phyloP scores from a whole-genome alignment of 92 coral and sea anemone species.

The Actinostola sp. region DNA sequence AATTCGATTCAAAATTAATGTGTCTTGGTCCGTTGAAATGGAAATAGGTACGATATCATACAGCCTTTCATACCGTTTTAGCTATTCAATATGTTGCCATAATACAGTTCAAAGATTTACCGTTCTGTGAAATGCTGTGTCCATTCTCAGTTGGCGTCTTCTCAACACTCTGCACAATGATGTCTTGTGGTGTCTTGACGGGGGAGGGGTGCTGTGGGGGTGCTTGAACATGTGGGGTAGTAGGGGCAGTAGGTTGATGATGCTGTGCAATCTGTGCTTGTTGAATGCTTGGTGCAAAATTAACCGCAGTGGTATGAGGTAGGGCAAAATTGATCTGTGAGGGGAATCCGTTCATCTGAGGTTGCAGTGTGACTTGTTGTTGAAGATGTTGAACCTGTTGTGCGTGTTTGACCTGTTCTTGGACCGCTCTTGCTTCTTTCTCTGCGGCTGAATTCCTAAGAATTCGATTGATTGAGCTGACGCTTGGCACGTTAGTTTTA shows the following conservation, averaged over 20 bases:
- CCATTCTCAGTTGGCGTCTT: constrained; percentile 51
- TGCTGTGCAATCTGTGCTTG: constrained; percentile 47
- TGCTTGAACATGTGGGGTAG: constrained; percentile 52
- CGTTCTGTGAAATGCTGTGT: constrained; percentile 59
- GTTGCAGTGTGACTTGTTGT: constrained; percentile 81
- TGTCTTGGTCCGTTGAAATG: no score
- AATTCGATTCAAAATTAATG: no score
- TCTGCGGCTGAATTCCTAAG: constrained; percentile 89
- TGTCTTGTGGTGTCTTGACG: constrained; percentile 52
- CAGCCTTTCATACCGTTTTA: no score
- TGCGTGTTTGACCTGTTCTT: constrained; percentile 94
- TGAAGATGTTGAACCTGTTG: constrained; percentile 90
- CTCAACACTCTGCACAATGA: constrained; percentile 57
- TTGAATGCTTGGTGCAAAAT: constrained; percentile 58
- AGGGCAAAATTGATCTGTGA: constrained; percentile 92
- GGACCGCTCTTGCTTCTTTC: constrained; percentile 89
- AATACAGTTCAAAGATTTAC: no score
- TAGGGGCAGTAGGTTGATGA: constrained; percentile 51
- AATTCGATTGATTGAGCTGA: constrained; percentile 97
- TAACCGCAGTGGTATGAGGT: constrained; percentile 77
- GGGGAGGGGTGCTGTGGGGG: constrained; percentile 52
- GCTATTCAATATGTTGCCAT: no score
- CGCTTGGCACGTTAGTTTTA: constrained; percentile 95
- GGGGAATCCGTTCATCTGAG: constrained; percentile 76
- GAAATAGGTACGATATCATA: no score